Evolutionary conservation across 2,888 invertebrate genomes (phyloP), one percentile per base, ranked within the genome.

Genomic region (Ellobium chinense): DNA sequence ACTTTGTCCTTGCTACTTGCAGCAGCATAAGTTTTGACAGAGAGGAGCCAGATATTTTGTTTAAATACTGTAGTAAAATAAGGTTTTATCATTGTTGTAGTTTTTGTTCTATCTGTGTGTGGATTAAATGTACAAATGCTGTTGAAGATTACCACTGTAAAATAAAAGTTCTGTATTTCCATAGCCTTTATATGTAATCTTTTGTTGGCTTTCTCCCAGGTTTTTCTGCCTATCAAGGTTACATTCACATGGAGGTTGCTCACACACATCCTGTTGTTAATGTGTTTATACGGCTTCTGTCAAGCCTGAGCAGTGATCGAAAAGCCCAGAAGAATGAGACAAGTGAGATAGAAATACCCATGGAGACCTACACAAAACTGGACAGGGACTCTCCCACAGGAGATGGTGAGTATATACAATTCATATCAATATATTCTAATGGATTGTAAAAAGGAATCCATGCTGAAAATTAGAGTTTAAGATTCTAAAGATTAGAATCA

Each of bases 141-240:
- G n/a, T n/a, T n/a, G n/a, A n/a, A n/a, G n/a, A n/a, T n/a, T n/a
- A n/a, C n/a, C n/a, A n/a, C n/a, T n/a, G n/a, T n/a, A n/a, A n/a
- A n/a, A n/a, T n/a, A n/a, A n/a, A n/a, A n/a, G n/a, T n/a, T n/a
- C n/a, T n/a, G n/a, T 46, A 46, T 12, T 46, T 46, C 46, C 46
- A 46, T 46, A 46, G 46, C 18, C 46, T 46, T 46, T 46, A 46
- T 12, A 46, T 46, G 18, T 18, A 7, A 12, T 18, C 46, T 18
- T n/a, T n/a, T n/a, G n/a, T n/a, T n/a, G n/a, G 9, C 18, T 46
- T 46, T 46, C 46, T 46, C 7, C 24, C 84, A 91, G 91, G 91
- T 84, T 91, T 89, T 80, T 84, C 82, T n/a, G 88, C 90, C 1
- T 91, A 90, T 84, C 85, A 88, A 65, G 91, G 91, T 1, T 89